A percentile compares a stretch with the other conserved stretches of the same genome.
Evolutionary conservation across 2,888 invertebrate species (phyloP).

Genomic region (Drosophila picticornis): DNA sequence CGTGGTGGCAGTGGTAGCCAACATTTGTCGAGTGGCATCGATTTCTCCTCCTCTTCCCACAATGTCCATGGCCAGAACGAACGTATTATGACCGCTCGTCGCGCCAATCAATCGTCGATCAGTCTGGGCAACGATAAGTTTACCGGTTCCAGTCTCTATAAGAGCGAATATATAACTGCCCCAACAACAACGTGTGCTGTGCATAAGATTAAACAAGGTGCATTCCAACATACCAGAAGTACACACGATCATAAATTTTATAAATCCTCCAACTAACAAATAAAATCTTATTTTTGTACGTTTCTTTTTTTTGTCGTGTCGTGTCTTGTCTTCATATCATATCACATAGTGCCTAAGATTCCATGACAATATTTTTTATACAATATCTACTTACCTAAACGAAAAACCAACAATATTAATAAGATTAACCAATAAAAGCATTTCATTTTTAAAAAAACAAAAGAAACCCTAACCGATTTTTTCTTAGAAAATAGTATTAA

Average conservation of each 20-base stretch:
- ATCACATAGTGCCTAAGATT: constrained; percentile 60
- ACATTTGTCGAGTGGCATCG: constrained; percentile 68
- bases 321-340: constrained; percentile 61
- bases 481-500: neutral
- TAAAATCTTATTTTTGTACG: constrained; percentile 21
- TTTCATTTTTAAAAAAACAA: constrained; percentile 37
- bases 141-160: constrained; percentile 89
- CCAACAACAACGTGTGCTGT: constrained; percentile 92
- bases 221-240: constrained; percentile 93
- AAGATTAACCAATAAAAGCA: constrained; percentile 58
- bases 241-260: constrained; percentile 94
- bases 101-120: constrained; percentile 91
- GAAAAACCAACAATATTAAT: constrained; percentile 16
- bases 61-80: constrained; percentile 69
- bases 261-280: constrained; percentile 84
- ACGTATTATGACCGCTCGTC: constrained; percentile 84
- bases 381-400: constrained; percentile 46
- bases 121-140: constrained; percentile 89
- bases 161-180: constrained; percentile 90
- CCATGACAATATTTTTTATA: constrained; percentile 75
- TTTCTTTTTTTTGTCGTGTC: constrained; percentile 24
- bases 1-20: constrained; percentile 55
- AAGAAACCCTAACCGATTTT: neutral
- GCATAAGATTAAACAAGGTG: constrained; percentile 90
- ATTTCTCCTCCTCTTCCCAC: constrained; percentile 74